Evolutionary conservation across 2,113 vertebrate genomes (phyloP).

Genomic region (Paradoxurus hermaphroditus): DNA sequence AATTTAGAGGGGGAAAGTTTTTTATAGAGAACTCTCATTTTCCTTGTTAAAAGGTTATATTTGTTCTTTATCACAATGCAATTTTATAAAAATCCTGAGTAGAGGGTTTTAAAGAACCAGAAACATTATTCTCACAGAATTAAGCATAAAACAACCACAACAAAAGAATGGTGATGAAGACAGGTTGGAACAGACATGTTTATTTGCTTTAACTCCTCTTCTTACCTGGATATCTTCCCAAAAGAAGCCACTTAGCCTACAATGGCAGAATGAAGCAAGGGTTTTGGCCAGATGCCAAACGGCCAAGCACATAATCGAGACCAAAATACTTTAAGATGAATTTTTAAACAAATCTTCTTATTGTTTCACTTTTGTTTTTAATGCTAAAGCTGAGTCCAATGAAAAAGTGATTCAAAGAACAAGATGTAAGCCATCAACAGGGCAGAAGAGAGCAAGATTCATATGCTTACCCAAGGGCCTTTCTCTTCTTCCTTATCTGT

Average conservation of each 20-base stretch:
- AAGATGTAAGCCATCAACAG: not conserved
- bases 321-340: not conserved
- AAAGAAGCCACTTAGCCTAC: not conserved
- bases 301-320: not conserved
- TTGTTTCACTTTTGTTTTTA: not conserved
- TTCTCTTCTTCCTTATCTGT: not conserved
- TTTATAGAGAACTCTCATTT: not conserved
- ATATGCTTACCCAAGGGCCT: not conserved
- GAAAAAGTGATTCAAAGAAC: not conserved
- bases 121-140: not conserved
- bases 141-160: not conserved
- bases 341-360: not conserved
- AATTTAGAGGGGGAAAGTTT: not conserved
- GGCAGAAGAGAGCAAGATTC: not conserved
- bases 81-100: not conserved
- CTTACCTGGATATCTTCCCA: not conserved
- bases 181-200: not conserved
- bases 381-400: not conserved
- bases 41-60: not conserved
- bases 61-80: not conserved
- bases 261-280: not conserved
- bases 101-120: not conserved
- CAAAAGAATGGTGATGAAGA: not conserved
- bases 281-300: not conserved
- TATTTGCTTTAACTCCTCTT: conserved; percentile 5